A percentile compares a stretch with the other conserved stretches of the same genome.
These are phyloP conservation scores for Pandion haliaetus DNA, from an alignment of 2,113 vertebrate genomes.

Conservation along the genomic window DNA sequence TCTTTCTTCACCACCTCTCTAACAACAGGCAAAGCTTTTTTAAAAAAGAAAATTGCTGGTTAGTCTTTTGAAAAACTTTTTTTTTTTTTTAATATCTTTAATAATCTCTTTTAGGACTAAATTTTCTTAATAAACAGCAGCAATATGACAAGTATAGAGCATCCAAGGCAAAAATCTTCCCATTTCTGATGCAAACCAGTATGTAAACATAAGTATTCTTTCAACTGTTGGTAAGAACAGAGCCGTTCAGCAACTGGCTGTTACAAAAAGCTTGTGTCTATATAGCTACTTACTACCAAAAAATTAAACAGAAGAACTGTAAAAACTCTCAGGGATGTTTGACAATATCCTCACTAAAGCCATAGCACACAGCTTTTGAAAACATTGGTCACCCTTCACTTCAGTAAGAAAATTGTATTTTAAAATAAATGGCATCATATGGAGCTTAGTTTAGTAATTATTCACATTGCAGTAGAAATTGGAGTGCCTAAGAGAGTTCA, in stretches of 20 bases:
- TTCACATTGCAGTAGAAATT: background rate
- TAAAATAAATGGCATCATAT: background rate
- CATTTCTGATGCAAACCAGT: background rate
- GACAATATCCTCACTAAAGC: background rate
- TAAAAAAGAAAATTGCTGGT: background rate
- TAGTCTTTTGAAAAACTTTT: background rate
- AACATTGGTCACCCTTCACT: fast-evolving
- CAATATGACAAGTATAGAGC: background rate
- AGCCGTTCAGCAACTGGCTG: background rate
- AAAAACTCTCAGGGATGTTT: background rate
- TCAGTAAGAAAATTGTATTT: background rate
- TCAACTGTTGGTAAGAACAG: background rate
- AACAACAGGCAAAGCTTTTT: background rate
- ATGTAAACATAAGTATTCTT: background rate
- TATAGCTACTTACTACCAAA: background rate
- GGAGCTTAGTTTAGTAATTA: background rate
- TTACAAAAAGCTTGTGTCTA: background rate
- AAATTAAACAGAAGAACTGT: background rate
- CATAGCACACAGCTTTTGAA: background rate
- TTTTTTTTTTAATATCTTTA: background rate
- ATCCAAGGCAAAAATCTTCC: background rate
- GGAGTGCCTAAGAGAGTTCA: background rate
- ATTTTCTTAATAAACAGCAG: background rate
- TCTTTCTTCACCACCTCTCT: background rate
- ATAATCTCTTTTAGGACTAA: background rate